Evolutionary conservation across 2,888 invertebrate species (phyloP).

Genomic region (Erebia ligea): DNA sequence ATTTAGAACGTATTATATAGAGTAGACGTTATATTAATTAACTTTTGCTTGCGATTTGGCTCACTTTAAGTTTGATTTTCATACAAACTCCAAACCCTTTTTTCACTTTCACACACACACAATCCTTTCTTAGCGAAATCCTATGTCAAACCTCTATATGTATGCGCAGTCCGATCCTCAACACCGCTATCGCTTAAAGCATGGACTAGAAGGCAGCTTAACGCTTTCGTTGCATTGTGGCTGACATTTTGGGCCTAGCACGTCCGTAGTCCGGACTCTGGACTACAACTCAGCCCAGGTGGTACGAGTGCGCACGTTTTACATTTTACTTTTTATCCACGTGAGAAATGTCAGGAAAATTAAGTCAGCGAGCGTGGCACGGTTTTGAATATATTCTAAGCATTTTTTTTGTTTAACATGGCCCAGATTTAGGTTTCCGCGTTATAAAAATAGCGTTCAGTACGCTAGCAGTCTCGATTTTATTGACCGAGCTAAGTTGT

Average conservation of each 20-base stretch:
- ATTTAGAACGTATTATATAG: too few species aligned
- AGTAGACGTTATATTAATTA: too few species aligned
- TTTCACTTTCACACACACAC: too few species aligned
- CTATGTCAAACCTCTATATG: too few species aligned
- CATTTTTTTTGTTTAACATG: conserved; percentile 4
- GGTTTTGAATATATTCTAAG: conserved; percentile 19
- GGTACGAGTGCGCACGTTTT: conserved; percentile 51
- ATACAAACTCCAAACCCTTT: too few species aligned
- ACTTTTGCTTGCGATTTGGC: too few species aligned
- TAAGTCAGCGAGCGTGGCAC: conserved; percentile 23
- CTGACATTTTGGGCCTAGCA: conserved; percentile 68
- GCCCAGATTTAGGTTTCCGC: conserved; percentile 2
- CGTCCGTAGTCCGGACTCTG: conserved; percentile 60
- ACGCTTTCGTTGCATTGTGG: conserved; percentile 61
- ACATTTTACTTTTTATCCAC: conserved; percentile 41
- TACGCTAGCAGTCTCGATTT: too few species aligned
- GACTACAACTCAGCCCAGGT: conserved; percentile 52
- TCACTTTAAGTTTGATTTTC: too few species aligned
- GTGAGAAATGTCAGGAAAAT: conserved; percentile 36
- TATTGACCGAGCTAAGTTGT: too few species aligned
- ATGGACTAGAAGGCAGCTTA: conserved; percentile 48
- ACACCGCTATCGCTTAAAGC: conserved; percentile 31
- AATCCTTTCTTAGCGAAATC: too few species aligned
- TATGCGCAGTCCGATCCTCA: too few species aligned
- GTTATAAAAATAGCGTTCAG: too few species aligned